These are phyloP conservation scores for Timandra comae DNA, from an alignment of 2,888 invertebrate genomes.

Conservation along the genomic window DNA sequence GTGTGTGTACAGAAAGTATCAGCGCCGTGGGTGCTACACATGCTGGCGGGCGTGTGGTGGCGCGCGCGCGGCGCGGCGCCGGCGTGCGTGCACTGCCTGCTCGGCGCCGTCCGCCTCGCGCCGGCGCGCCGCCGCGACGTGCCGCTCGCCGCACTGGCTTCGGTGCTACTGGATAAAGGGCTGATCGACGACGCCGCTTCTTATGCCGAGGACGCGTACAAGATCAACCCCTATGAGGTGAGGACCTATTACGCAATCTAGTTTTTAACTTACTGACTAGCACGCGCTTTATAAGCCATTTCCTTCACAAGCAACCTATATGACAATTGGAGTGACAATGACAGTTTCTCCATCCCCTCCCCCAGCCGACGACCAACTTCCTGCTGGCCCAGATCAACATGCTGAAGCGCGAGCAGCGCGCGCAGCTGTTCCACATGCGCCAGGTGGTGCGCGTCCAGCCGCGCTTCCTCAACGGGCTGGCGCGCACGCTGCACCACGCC, in stretches of 20 bases:
- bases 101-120: conserved; percentile 15
- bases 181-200: conserved; percentile 79
- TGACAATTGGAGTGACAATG: too few relatives aligned
- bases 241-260: too few relatives aligned
- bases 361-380: conserved; percentile 84
- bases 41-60: conserved; percentile 87
- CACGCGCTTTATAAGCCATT: too few relatives aligned
- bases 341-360: too few relatives aligned
- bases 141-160: conserved; percentile 82
- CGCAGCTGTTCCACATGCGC: conserved; percentile 79
- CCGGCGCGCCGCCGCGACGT: conserved; percentile 78
- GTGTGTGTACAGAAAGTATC: conserved; percentile 85
- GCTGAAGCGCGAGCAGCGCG: conserved; percentile 77
- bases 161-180: conserved; percentile 80
- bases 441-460: conserved; percentile 77
- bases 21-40: conserved; percentile 84
- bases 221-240: conserved; percentile 79
- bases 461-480: conserved; percentile 69
- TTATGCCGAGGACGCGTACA: conserved; percentile 78
- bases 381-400: conserved; percentile 80
- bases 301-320: too few relatives aligned
- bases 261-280: too few relatives aligned
- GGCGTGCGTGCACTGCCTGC: too few relatives aligned
- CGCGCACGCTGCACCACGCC: conserved; percentile 63
- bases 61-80: conserved; percentile 77